Base-by-base conservation (phyloP, 2,888 invertebrate genomes). In the Rambutsinella grinnellia region DNA sequence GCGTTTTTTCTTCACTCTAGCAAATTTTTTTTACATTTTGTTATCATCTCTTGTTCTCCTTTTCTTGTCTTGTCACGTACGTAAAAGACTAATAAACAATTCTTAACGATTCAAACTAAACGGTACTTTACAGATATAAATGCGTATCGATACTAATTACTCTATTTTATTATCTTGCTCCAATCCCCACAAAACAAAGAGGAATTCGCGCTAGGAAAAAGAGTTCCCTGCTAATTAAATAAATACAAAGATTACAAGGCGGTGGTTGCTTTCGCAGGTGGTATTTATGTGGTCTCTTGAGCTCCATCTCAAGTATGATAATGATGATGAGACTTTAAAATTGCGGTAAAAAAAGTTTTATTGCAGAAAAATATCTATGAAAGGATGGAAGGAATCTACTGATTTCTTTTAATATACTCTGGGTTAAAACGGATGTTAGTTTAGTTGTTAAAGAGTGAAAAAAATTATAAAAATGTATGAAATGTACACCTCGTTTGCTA, bases 1-100 rank as follows among this genome's bases (percentile, higher is more conserved):
- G 36, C 5, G 13, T 36, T 36, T 36, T 36, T 36, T 36, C 13
- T 36, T 36, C 6, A 13, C 36, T 8, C 36, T 36, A 13, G 13
- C 6, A 5, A 36, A 8, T 13, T 36, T 13, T 8, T 36, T 13
- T 36, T 13, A 36, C 36, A 5, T 36, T 36, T 36, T 8, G 36
- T 36, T 5, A 5, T 36, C 36, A 36, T 8, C 5, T 13, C 13
- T 5, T 5, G 36, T 26, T 46, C 15, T 24, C 47, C 36, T 27
- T 63, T 36, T 28, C 54, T 54, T 54, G 23, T 44, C 54, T 66
- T 66, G 57, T 66, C 66, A 66, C 57, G 57, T 66, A 56, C 47
- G 47, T 51, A 8, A 36, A 36, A 5, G 5, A 36, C 36, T 8
- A 13, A 5, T 36, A 28, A 17, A 21, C 19, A 21, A 17, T 46